These are phyloP conservation scores for Pontoporia blainvillei DNA, from an alignment of 2,113 vertebrate genomes.

Conservation along the genomic window DNA sequence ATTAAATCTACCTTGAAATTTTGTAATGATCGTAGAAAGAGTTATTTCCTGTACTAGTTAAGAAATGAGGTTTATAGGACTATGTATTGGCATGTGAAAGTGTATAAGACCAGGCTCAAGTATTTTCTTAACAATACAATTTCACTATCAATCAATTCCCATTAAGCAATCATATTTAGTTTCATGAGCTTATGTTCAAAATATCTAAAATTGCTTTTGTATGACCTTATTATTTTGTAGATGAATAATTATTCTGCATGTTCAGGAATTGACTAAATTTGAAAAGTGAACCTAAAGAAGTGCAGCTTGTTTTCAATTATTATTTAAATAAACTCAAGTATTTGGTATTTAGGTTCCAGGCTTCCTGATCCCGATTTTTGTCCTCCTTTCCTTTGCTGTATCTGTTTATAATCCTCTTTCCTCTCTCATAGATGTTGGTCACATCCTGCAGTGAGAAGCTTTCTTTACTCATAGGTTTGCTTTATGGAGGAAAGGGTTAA, in stretches of 20 bases:
- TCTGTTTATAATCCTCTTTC: not conserved
- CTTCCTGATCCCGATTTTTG: not conserved
- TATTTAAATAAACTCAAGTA: not conserved
- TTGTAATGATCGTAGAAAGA: not conserved
- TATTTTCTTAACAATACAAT: not conserved
- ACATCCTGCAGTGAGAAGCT: not conserved
- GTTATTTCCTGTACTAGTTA: not conserved
- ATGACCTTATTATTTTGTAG: not conserved
- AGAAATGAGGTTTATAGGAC: not conserved
- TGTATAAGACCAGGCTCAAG: not conserved
- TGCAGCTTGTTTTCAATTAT: not conserved
- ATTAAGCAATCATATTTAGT: not conserved
- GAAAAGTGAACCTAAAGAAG: not conserved
- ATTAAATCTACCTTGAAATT: not conserved
- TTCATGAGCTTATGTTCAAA: not conserved
- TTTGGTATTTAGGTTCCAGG: not conserved
- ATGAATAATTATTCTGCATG: not conserved
- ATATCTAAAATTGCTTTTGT: not conserved
- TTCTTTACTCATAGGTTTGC: not conserved
- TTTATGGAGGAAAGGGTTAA: not conserved
- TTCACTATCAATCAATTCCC: not conserved
- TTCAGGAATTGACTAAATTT: not conserved
- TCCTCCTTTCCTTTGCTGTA: not conserved
- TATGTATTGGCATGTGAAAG: not conserved
- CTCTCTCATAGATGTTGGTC: not conserved